Evolutionary conservation across 2,797 vertebrate species (phyloP).

Genomic region (Malacoctenus gilli): DNA sequence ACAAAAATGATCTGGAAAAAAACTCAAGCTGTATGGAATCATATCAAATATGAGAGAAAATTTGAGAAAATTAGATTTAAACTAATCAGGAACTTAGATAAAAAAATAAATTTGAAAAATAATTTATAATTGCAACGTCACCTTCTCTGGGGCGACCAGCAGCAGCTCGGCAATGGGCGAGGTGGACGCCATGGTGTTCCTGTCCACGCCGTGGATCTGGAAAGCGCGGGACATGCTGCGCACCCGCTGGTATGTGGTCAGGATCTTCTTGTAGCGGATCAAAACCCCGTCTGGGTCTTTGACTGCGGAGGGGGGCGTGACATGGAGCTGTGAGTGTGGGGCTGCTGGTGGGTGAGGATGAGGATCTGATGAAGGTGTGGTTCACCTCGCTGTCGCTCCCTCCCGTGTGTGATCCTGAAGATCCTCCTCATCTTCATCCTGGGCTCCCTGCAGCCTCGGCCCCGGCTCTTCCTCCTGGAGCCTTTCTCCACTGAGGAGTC

Average conservation of each 20-base stretch:
- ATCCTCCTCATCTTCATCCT: constrained; percentile 83
- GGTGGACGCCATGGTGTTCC: constrained; percentile 91
- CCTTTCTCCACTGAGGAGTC: constrained; percentile 63
- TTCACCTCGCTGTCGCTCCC: constrained; percentile 72
- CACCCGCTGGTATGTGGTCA: constrained; percentile 89
- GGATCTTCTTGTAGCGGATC: constrained; percentile 92
- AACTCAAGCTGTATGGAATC: too few relatives aligned
- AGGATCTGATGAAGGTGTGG: not conserved
- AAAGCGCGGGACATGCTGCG: constrained; percentile 92
- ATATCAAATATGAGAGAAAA: too few relatives aligned
- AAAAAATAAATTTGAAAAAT: not conserved
- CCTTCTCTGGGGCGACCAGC: constrained; percentile 88
- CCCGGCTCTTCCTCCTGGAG: constrained; percentile 61
- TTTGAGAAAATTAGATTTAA: too few relatives aligned
- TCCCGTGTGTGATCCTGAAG: constrained; percentile 74
- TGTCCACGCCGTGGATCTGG: constrained; percentile 89
- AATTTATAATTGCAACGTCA: too few relatives aligned
- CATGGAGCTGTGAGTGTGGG: too few relatives aligned
- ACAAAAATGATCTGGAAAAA: too few relatives aligned
- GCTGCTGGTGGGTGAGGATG: too few relatives aligned
- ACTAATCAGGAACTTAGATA: not conserved
- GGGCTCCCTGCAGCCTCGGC: constrained; percentile 57
- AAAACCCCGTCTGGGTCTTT: constrained; percentile 90
- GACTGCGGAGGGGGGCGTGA: constrained; percentile 66
- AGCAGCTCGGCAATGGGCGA: constrained; percentile 91